Percentiles rank a stretch among this genome's conserved stretches.
phyloP scores from a whole-genome alignment of 2,888 invertebrate genomes.

The Yponomeuta cagnagella region DNA sequence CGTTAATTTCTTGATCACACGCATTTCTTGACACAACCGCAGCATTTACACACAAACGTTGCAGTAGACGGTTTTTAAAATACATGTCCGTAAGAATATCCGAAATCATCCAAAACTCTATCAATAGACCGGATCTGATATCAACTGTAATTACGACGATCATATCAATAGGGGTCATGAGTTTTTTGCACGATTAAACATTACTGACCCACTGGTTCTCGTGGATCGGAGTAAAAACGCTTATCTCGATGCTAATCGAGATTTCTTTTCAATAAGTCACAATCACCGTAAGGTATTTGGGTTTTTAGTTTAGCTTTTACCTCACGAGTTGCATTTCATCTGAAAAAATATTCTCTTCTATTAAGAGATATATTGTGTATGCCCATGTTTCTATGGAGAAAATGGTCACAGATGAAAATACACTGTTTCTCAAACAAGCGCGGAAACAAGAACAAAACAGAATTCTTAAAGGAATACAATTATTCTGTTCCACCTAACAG shows the following conservation, averaged over 20 bases:
- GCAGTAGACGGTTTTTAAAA: too few species aligned
- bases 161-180: slow-evolving; percentile 12
- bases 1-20: not conserved
- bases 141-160: slow-evolving; percentile 11
- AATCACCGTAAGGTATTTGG: not conserved
- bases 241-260: not conserved
- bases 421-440: too few species aligned
- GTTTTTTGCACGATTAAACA: slow-evolving; percentile 16
- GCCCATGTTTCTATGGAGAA: too few species aligned
- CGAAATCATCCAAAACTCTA: not conserved
- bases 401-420: too few species aligned
- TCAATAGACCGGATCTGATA: not conserved
- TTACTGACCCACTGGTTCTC: slow-evolving; percentile 8
- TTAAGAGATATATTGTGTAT: too few species aligned
- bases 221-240: not conserved
- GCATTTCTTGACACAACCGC: not conserved
- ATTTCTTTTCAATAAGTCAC: slow-evolving; percentile 10
- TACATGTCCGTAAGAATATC: too few species aligned
- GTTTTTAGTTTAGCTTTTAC: not conserved
- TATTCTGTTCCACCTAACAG: too few species aligned
- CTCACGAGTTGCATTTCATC: not conserved
- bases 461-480: too few species aligned
- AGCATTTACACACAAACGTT: too few species aligned
- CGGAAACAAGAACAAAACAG: too few species aligned
- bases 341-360: too few species aligned